Base-by-base conservation (phyloP, 2,888 invertebrate species). In the Plebejus melissa region DNA sequence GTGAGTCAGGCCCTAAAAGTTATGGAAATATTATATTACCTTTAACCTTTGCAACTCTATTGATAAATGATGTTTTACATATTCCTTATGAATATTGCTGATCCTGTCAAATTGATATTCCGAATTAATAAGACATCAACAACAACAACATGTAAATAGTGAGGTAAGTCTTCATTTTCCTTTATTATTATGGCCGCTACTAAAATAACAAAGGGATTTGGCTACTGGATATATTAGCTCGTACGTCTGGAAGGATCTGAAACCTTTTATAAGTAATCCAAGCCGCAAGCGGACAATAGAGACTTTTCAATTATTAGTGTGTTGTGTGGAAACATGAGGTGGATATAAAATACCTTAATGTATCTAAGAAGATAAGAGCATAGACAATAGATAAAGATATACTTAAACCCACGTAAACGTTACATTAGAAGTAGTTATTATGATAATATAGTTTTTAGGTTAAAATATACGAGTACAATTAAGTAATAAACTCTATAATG, bases 341-440 rank as follows among this genome's bases (percentile, higher is more conserved):
- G 32, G 32, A 65, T 65, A 65, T 32, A 32, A 65, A 65, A 65
- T 65, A 65, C 65, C 65, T 36, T 36, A 65, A 36, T 65, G 32
- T 65, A 65, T 36, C 65, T 65, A 36, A 65, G 65, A 65, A 65
- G 65, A 65, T 65, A 65, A 65, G 16, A 65, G 32, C 65, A 65
- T 65, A 65, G 65, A 65, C 65, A 65, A 65, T 65, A 65, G 65
- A 65, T 65, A 65, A 65, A 65, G 65, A 65, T 4, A 65, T 65
- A 65, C 32, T 32, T 65, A 36, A 65, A 65, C 65, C 13, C 16
- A 36, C 32, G 32, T 65, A 9, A 36, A 65, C 65, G 13, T 65
- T 65, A 65, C 65, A 65, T 32, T 65, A 65, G 4, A 11, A 65
- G 36, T 13, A 13, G 65, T 65, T 65, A 28, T 60, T 60, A 65